Conservation (phyloP, 2,113 vertebrate genomes). For the Trematocara variabile region DNA sequence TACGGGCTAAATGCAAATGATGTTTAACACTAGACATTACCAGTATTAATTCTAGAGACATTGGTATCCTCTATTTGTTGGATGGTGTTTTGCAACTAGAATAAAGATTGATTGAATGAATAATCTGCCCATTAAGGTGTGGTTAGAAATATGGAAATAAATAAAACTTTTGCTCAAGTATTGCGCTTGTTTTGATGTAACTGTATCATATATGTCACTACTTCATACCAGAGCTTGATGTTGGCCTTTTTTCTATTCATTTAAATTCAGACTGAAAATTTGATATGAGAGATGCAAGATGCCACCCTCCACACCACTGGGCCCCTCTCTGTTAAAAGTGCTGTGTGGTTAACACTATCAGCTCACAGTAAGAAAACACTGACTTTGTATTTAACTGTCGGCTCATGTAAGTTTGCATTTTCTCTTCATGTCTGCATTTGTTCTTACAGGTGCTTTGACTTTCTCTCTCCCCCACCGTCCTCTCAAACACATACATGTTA, state of each 20-base stretch:
- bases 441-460: not conserved
- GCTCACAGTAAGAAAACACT: not conserved
- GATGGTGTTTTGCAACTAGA: not conserved
- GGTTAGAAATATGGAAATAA: not conserved
- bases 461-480: not conserved
- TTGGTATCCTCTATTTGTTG: not conserved
- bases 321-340: not conserved
- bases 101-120: accelerated
- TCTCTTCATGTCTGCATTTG: not conserved
- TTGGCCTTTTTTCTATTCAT: not conserved
- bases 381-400: not conserved
- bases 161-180: accelerated
- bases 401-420: not conserved
- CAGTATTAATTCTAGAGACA: accelerated
- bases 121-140: not conserved
- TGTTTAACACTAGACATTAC: not conserved
- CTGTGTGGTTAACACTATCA: not conserved
- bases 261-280: not conserved
- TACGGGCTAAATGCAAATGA: accelerated
- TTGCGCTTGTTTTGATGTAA: accelerated
- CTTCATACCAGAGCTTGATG: accelerated
- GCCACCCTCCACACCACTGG: not conserved
- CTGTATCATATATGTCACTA: accelerated
- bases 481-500: not conserved
- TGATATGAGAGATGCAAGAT: not conserved